Evolutionary conservation across 2,888 invertebrate species (phyloP).

Genomic region (Polyommatus icarus): DNA sequence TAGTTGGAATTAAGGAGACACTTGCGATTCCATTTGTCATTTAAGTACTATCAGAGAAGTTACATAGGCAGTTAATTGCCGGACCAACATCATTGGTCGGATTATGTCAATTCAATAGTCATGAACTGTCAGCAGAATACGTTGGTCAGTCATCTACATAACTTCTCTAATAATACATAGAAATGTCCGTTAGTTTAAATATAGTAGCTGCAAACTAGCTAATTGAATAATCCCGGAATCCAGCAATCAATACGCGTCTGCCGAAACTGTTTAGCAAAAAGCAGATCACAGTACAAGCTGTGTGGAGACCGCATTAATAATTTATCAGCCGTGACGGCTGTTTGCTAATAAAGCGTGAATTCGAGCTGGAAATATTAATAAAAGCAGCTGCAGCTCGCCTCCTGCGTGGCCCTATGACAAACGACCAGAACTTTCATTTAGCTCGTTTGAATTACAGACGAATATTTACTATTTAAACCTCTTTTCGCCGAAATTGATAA

Average conservation of each 20-base stretch:
- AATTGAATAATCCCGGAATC: neutral
- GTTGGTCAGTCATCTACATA: too few species aligned
- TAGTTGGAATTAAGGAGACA: too few species aligned
- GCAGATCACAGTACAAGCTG: slow-evolving; percentile 65
- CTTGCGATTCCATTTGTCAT: too few species aligned
- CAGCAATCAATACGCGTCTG: slow-evolving; percentile 14
- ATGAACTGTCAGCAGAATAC: too few species aligned
- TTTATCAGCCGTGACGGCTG: slow-evolving; percentile 80
- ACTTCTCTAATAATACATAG: neutral
- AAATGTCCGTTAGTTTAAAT: neutral
- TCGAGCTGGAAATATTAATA: slow-evolving; percentile 79
- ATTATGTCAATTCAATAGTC: too few species aligned
- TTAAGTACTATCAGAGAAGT: too few species aligned
- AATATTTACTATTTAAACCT: slow-evolving; percentile 9
- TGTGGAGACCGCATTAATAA: slow-evolving; percentile 76
- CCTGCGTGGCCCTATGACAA: slow-evolving; percentile 68
- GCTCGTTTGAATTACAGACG: slow-evolving; percentile 64
- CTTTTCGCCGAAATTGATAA: neutral
- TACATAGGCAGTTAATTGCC: too few species aligned
- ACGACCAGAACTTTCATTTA: slow-evolving; percentile 75
- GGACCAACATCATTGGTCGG: too few species aligned
- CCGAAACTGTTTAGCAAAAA: slow-evolving; percentile 52
- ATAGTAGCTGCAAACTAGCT: neutral
- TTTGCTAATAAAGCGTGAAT: slow-evolving; percentile 80
- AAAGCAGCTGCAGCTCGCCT: slow-evolving; percentile 75